These are phyloP conservation scores for Zaprionus africanus DNA, from an alignment of 1,140 invertebrate species.

Conservation along the genomic window DNA sequence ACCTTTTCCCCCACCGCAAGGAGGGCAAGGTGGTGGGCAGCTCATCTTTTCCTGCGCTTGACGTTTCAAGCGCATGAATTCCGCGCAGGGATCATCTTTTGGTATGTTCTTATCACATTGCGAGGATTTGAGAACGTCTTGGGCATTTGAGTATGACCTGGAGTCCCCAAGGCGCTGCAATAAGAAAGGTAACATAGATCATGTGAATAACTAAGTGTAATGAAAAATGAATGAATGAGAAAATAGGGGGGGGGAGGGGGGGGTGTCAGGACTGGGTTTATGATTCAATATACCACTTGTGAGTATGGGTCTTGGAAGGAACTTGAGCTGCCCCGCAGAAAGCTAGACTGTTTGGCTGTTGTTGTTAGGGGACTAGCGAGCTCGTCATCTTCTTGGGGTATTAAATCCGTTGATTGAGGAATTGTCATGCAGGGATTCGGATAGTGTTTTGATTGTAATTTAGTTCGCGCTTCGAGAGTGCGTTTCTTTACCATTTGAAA, in stretches of 20 bases:
- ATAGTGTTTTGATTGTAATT: conserved; percentile 75
- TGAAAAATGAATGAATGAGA: not conserved
- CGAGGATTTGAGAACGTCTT: conserved; percentile 64
- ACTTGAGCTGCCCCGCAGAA: not conserved
- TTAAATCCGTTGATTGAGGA: conserved; percentile 33
- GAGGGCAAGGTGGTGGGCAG: not conserved
- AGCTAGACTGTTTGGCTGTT: not conserved
- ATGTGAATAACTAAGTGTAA: not conserved
- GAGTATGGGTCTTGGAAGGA: conserved; percentile 27
- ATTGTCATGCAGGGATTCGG: conserved; percentile 65
- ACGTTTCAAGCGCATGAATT: conserved; percentile 51
- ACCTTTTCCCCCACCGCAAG: not conserved
- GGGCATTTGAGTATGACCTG: conserved; percentile 40
- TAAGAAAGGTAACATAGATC: too few relatives aligned
- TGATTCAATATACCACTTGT: conserved; percentile 1
- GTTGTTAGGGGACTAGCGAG: not conserved
- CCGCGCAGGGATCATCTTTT: conserved; percentile 47
- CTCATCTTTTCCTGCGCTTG: conserved; percentile 20
- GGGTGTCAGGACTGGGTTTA: not conserved
- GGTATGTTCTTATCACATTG: conserved; percentile 38
- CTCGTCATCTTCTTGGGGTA: conserved; percentile 42
- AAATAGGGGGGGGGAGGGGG: not conserved
- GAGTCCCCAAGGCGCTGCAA: conserved; percentile 46
- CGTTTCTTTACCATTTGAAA: conserved; percentile 83
- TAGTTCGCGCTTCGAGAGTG: conserved; percentile 70